Base-by-base conservation (phyloP, 2,797 vertebrate species). In the Muscicapa striata region DNA sequence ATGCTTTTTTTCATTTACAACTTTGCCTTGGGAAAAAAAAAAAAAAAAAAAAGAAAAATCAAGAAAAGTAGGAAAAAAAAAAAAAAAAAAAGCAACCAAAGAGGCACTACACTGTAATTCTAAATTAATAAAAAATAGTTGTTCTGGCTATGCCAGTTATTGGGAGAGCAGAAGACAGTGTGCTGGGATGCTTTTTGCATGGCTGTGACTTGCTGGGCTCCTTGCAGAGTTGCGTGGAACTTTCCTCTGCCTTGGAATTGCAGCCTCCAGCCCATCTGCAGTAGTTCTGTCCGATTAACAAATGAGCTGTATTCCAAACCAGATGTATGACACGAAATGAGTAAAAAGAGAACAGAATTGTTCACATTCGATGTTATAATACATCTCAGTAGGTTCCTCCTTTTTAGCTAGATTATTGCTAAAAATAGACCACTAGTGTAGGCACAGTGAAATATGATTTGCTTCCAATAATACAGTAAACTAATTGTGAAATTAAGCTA, bases 381-480 rank as follows among this genome's bases (percentile, higher is more conserved):
- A 93, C 92, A 93, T 90, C 91, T 90, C 87, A 83, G 82, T 92
- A 89, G 90, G 95, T 94, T 79, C 84, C 89, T 94, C 76, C 90
- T 91, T 95, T 97, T 97, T 93, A 97, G 95, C 94, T 95, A 96
- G 93, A 95, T 97, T 96, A 95, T 64, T 91, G 96, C 96, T 97
- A 97, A 98, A 97, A 97, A 97, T 97, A 97, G 97, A 96, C 78
- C 84, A n/a, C 75, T 92, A 58, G 95, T 97, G 97, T 97, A 95
- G 95, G 96, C 97, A 98, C 92, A 87, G 94, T 93, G 95, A 97
- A 97, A 97, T 97, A 93, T 95, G 96, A 97, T 97, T 97, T 97
- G 97, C 93, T 97, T 96, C 96, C 97, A 97, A 97, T 96, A 97
- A 97, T 95, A 96, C 40, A 94, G 97, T 93, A 96, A 92, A 85